Percentiles rank a stretch among this genome's conserved stretches.
Conservation (phyloP, 37 sponge, comb jelly and placozoan species). For the Eunapius fragilis region DNA sequence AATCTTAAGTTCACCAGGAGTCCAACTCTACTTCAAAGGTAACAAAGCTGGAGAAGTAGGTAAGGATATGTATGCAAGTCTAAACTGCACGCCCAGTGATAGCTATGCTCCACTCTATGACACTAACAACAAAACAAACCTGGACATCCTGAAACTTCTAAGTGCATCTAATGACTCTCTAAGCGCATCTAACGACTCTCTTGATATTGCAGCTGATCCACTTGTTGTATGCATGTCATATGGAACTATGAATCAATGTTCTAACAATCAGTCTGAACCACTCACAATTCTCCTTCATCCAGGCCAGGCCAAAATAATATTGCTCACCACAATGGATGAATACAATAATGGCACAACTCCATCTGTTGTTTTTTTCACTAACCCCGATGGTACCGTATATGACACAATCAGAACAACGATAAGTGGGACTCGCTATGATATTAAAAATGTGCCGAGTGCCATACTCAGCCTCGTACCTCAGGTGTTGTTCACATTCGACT, state of each 20-base stretch:
- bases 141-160: no score
- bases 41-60: background rate
- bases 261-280: background rate
- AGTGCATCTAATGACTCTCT: no score
- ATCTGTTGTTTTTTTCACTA: background rate
- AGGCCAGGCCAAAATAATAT: background rate
- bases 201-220: background rate
- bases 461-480: no score
- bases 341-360: background rate
- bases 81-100: background rate
- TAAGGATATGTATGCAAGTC: background rate
- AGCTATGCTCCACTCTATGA: no score
- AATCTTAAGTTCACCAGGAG: no score
- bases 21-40: background rate
- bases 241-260: background rate
- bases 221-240: background rate
- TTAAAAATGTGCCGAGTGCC: no score
- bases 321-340: background rate
- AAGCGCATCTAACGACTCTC: no score
- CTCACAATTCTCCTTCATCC: background rate
- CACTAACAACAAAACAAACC: background rate
- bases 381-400: background rate
- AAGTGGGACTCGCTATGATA: background rate
- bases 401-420: background rate
- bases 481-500: no score